phyloP scores from a whole-genome alignment of 1,140 invertebrate species.

The Aphelenchoides fujianensis region DNA sequence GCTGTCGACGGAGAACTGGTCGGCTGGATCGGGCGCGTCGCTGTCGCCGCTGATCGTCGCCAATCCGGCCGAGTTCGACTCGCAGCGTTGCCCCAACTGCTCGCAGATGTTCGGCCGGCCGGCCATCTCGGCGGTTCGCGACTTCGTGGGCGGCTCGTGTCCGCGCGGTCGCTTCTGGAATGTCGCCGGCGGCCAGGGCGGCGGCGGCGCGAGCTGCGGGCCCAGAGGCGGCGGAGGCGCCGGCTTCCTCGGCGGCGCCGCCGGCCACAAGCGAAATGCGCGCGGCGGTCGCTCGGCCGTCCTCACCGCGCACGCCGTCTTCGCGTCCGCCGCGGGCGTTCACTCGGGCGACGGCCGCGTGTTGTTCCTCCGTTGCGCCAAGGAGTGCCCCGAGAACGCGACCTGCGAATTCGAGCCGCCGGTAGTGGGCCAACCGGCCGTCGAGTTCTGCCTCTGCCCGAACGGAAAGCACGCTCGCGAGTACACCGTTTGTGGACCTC shows the following conservation, averaged over 20 bases:
- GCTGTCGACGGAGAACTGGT: slow-evolving; percentile 2
- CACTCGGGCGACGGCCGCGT: slow-evolving; percentile 35
- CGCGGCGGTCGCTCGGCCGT: slow-evolving; percentile 20
- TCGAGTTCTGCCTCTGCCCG: slow-evolving; percentile 29
- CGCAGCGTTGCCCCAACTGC: slow-evolving; percentile 12
- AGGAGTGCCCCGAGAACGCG: slow-evolving; percentile 27
- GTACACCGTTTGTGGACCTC: slow-evolving; percentile 5
- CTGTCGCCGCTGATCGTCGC: background rate
- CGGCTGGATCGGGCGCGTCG: background rate
- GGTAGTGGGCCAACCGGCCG: slow-evolving; percentile 13
- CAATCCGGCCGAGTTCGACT: background rate
- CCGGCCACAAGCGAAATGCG: slow-evolving; percentile 26
- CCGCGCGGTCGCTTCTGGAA: slow-evolving; percentile 30
- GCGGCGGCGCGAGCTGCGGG: slow-evolving; percentile 40
- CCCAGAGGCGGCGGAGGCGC: slow-evolving; percentile 39
- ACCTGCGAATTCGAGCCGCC: slow-evolving; percentile 34
- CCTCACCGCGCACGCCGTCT: background rate
- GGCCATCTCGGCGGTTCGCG: background rate
- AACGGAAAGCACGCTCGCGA: slow-evolving; percentile 13
- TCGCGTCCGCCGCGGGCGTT: background rate
- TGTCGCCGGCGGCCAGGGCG: slow-evolving; percentile 35
- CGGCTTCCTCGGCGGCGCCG: slow-evolving; percentile 32
- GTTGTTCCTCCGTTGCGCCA: slow-evolving; percentile 27
- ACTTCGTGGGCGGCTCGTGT: slow-evolving; percentile 31
- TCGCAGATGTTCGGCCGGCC: slow-evolving; percentile 6